phyloP scores from a whole-genome alignment of 2,888 invertebrate genomes.

The Anorthoa munda region DNA sequence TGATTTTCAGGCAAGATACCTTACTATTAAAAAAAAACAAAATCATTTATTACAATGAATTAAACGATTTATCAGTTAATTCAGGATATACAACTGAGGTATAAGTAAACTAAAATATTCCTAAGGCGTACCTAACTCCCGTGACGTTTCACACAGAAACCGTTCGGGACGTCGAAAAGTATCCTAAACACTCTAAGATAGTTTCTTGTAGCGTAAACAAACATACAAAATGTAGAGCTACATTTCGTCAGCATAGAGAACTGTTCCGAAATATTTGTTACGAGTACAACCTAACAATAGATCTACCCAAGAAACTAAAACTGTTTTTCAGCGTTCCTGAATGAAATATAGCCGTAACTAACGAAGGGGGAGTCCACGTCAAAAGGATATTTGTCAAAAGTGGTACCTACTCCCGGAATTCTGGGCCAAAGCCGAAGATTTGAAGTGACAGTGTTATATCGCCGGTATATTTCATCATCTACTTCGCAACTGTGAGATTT shows the following conservation, averaged over 20 bases:
- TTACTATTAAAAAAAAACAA: too few species aligned
- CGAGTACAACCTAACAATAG: slow-evolving; percentile 14
- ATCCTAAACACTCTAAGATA: too few species aligned
- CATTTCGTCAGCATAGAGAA: background rate
- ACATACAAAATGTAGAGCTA: too few species aligned
- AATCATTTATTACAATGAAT: too few species aligned
- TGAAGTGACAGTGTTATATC: slow-evolving; percentile 70
- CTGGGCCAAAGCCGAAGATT: slow-evolving; percentile 63
- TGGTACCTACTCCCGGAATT: slow-evolving; percentile 60
- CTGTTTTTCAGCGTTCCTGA: slow-evolving; percentile 59
- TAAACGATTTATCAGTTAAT: too few species aligned
- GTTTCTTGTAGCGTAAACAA: too few species aligned
- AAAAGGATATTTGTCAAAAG: slow-evolving; percentile 66
- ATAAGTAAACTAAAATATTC: too few species aligned
- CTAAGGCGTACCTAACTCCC: too few species aligned
- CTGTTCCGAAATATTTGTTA: background rate
- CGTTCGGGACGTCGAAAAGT: too few species aligned
- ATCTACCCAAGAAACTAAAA: slow-evolving; percentile 26
- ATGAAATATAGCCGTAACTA: slow-evolving; percentile 65
- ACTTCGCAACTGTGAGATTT: slow-evolving; percentile 55
- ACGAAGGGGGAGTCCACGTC: slow-evolving; percentile 61
- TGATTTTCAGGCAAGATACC: background rate
- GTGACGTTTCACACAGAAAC: too few species aligned
- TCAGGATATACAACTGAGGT: too few species aligned
- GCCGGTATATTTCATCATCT: slow-evolving; percentile 70